Percentiles rank a stretch among this genome's conserved stretches.
Evolutionary conservation across 2,113 vertebrate species (phyloP).

Genomic region (Felis catus): F.catus_Fca126_mat1.0 CM031425.1:15952501-15953000

Average conservation of each 20-base stretch:
- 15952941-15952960: background rate
- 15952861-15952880: background rate
- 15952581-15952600: background rate
- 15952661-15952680: no score
- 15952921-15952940: background rate
- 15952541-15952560: background rate
- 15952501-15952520: background rate
- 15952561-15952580: background rate
- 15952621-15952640: no score
- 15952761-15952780: no score
- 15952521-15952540: background rate
- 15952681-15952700: no score
- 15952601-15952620: no score
- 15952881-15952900: background rate
- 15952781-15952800: no score
- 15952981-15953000: accelerated
- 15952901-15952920: background rate
- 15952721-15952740: no score
- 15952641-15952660: no score
- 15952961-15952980: accelerated
- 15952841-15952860: background rate
- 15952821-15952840: background rate
- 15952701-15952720: no score
- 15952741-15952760: no score
- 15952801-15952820: background rate